A percentile compares a stretch with the other conserved stretches of the same genome.
These are phyloP conservation scores for Cephus runcator DNA, from an alignment of 2,888 invertebrate species.

Conservation along the genomic window DNA sequence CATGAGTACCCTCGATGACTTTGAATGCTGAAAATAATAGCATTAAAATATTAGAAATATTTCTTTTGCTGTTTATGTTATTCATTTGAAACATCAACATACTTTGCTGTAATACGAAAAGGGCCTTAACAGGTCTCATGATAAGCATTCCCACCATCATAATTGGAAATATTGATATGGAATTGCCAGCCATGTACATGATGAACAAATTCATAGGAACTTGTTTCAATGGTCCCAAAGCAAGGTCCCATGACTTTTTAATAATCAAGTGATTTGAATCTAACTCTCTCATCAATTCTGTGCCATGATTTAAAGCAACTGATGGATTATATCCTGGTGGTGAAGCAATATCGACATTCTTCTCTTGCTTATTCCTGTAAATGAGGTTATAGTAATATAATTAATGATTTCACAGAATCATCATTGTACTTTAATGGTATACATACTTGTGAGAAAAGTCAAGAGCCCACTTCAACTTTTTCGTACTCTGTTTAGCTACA, in stretches of 20 bases:
- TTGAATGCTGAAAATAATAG: slow-evolving; percentile 76
- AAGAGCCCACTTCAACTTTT: slow-evolving; percentile 56
- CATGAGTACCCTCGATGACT: slow-evolving; percentile 93
- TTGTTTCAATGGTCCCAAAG: slow-evolving; percentile 93
- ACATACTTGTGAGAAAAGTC: slow-evolving; percentile 60
- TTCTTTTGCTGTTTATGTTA: not conserved
- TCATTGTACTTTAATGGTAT: not conserved
- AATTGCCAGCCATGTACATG: slow-evolving; percentile 99
- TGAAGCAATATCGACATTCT: slow-evolving; percentile 73
- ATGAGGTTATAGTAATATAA: slow-evolving; percentile 16
- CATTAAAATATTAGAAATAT: slow-evolving; percentile 4
- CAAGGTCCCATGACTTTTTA: slow-evolving; percentile 97
- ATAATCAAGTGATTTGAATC: slow-evolving; percentile 87
- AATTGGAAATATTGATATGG: slow-evolving; percentile 99
- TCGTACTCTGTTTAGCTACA: slow-evolving; percentile 44
- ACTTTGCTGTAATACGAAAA: slow-evolving; percentile 86
- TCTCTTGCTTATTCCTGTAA: slow-evolving; percentile 58
- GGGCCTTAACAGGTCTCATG: slow-evolving; percentile 93
- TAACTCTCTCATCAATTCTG: slow-evolving; percentile 83
- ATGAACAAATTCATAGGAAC: slow-evolving; percentile 99
- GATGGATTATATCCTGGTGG: slow-evolving; percentile 89
- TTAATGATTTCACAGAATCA: slow-evolving; percentile 1
- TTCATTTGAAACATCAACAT: slow-evolving; percentile 26
- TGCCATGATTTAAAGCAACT: slow-evolving; percentile 74
- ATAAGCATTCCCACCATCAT: slow-evolving; percentile 99